Evolutionary conservation across 2,113 vertebrate genomes (phyloP), one percentile per base, ranked within the genome.

Genomic region (Pristiophorus japonicus): DNA sequence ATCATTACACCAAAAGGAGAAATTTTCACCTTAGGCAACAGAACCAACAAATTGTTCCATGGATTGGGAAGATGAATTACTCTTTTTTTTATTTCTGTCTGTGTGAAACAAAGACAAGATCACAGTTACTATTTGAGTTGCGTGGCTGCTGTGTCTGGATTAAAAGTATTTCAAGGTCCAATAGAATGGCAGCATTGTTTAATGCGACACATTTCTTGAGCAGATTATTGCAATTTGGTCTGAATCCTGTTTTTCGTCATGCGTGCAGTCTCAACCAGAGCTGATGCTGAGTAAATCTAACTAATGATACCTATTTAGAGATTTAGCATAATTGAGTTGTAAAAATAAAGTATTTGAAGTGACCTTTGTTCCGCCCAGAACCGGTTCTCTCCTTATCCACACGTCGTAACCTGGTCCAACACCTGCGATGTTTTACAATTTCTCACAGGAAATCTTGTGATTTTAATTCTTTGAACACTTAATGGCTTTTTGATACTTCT

Each of bases 171-270:
- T 94, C 93, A 94, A 34, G 62, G 16, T 70, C 66, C 38, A 70
- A n/a, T 63, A 94, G 93, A 94, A 51, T 94, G 24, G 92, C 38
- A 51, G 66, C 24, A 47, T 51, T 73, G 42, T 94, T 47, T 18
- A 70, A 30, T 70, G 45, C 24, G 22, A 24, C 92, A 27, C 30
- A 27, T 47, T 70, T 63, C 62, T 94, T 94, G 42, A 94, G 65
- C 65, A 70, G 93, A 94, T 94, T 94, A 94, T 94, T 91, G 10
- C 22, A 55, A 4, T 88, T 55, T 88, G 18, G 24, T 88, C 51
- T 90, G 47, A 81, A 59, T 2, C 30, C 55, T 55, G 8, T 59
- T 90, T 90, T 59, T 34, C 47, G 30, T 42, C 78, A 42, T 81
- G 30, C 45, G 1, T 90, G 10, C 27, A 30, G 45, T 51, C 45